Conservation (phyloP, 2,888 invertebrate species). For the Micoletzkya japonica region DNA sequence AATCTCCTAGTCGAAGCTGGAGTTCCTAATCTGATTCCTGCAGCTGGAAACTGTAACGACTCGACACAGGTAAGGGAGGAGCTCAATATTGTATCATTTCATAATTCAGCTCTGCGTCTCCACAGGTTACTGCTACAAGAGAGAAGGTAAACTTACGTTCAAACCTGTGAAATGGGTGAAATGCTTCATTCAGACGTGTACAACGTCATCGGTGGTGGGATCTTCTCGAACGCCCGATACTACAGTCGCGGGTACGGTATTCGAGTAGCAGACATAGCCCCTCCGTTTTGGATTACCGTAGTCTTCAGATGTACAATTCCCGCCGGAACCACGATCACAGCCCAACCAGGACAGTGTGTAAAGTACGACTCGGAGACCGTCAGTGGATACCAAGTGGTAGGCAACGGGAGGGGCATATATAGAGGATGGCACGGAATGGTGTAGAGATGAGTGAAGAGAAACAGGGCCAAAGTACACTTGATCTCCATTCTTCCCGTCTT, state of each 20-base stretch:
- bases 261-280: not conserved
- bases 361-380: not conserved
- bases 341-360: not conserved
- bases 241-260: not conserved
- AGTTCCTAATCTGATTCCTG: not conserved
- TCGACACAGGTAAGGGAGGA: not conserved
- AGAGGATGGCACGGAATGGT: too few species aligned
- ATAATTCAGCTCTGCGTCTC: not conserved
- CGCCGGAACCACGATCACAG: not conserved
- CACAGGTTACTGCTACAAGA: conserved; percentile 2
- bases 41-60: conserved; percentile 3
- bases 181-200: too few species aligned
- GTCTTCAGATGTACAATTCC: not conserved
- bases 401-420: too few species aligned
- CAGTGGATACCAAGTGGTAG: not conserved
- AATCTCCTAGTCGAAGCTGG: not conserved
- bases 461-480: too few species aligned
- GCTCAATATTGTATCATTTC: not conserved
- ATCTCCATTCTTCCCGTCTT: too few species aligned
- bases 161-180: too few species aligned
- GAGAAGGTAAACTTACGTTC: not conserved
- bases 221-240: not conserved
- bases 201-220: too few species aligned
- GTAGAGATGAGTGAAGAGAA: too few species aligned
- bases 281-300: not conserved